A percentile compares a stretch with the other conserved stretches of the same genome.
phyloP scores from a whole-genome alignment of 2,113 vertebrate species.

The Uria lomvia region DNA sequence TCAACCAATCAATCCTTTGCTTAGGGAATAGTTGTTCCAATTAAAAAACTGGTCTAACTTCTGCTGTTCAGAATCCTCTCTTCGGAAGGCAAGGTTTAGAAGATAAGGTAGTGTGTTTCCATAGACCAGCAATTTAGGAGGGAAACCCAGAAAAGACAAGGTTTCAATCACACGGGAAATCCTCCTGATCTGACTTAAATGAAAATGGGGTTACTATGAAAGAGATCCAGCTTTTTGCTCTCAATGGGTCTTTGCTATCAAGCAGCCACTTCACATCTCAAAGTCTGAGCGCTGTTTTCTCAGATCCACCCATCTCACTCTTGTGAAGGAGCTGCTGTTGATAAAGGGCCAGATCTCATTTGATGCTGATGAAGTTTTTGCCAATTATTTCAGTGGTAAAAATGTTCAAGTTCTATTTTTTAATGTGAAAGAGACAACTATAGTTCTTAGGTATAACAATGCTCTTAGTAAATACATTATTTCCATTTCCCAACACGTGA shows the following conservation, averaged over 20 bases:
- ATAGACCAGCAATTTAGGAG: background rate
- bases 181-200: background rate
- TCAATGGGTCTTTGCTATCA: background rate
- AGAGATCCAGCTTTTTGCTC: background rate
- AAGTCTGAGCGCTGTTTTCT: background rate
- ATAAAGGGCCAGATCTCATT: background rate
- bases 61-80: background rate
- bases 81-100: background rate
- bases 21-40: background rate
- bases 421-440: background rate
- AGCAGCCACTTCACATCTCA: background rate
- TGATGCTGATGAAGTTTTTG: background rate
- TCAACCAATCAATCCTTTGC: background rate
- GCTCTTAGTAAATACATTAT: background rate
- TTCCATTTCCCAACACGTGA: background rate
- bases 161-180: background rate
- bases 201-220: background rate
- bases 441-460: background rate
- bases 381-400: background rate
- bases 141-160: background rate
- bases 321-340: background rate
- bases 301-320: background rate
- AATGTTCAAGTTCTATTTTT: background rate
- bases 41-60: background rate
- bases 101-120: background rate